phyloP scores from a whole-genome alignment of 2,113 vertebrate species.

The Anhinga rufa region DNA sequence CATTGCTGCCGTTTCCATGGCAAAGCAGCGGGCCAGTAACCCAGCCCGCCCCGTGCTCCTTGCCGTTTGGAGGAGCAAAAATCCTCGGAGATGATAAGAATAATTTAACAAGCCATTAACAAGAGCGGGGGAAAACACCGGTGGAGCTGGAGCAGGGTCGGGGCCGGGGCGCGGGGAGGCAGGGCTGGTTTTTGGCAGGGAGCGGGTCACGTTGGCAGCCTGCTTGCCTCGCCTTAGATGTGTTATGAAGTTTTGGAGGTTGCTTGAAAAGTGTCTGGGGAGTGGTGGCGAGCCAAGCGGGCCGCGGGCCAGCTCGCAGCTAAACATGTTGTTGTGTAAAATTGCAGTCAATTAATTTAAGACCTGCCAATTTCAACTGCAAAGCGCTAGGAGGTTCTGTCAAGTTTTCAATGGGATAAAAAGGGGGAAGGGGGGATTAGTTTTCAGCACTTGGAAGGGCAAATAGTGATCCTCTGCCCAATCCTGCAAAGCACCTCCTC shows the following conservation, averaged over 20 bases:
- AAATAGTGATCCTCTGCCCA: neutral
- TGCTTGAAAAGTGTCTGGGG: constrained; percentile 71
- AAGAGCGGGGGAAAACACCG: neutral
- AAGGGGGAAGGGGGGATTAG: constrained; percentile 28
- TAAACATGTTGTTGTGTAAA: constrained; percentile 72
- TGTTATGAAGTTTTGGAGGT: constrained; percentile 67
- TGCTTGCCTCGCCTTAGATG: constrained; percentile 53
- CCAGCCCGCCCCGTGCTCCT: neutral
- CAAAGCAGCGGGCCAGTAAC: constrained; percentile 38
- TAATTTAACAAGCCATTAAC: constrained; percentile 42
- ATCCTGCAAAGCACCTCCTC: neutral
- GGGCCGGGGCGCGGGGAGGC: neutral
- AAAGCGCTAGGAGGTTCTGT: constrained; percentile 59
- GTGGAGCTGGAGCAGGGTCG: constrained; percentile 24
- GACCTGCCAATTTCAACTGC: constrained; percentile 72
- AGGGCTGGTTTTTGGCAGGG: constrained; percentile 62
- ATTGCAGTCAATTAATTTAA: constrained; percentile 74
- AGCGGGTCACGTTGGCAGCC: constrained; percentile 64
- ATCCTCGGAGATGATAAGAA: constrained; percentile 11
- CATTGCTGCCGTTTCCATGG: constrained; percentile 32
- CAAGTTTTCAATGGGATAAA: constrained; percentile 62
- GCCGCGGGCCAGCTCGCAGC: constrained; percentile 55
- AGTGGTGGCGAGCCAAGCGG: constrained; percentile 58
- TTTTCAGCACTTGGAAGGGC: constrained; percentile 44
- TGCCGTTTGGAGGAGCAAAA: constrained; percentile 9